Evolutionary conservation across 2,113 vertebrate genomes (phyloP), one percentile per base, ranked within the genome.

Genomic region (Perca fluviatilis): DNA sequence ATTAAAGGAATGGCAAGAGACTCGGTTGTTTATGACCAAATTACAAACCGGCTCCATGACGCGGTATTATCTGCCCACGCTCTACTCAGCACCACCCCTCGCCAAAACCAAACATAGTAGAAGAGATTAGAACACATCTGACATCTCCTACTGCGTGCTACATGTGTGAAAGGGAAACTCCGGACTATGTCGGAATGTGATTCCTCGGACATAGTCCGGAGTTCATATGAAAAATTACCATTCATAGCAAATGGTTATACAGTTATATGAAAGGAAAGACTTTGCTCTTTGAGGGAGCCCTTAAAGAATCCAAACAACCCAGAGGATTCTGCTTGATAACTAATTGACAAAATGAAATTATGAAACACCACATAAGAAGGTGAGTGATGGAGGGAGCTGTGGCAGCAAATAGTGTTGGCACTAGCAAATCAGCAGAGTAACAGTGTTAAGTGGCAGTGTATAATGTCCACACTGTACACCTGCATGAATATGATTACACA

Each of bases 171-270:
- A 30, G 30, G 30, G 30, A 30, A 30, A 30, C 30, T 30, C 30
- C 30, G 33, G 33, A 33, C 30, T 30, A 30, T 33, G 33, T 33
- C 33, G 33, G 4, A 5, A 33, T 33, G 33, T 33, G 5, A 33
- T 33, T 6, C 33, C 33, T 33, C 6, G 6, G 33, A 33, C 6
- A 6, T 33, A 33, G 33, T 33, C 33, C 33, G 33, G 33, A 33
- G 33, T 33, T 33, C 33, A 33, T 6, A 33, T 33, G 33, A 5
- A 4, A 30, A 30, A 30, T 30, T 30, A 56, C 33, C 80, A 75
- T 68, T 83, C 51, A 76, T 54, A 67, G 43, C 30, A 58, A 61
- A 70, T 57, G 57, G n/a, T 62, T 76, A 40, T n/a, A 25, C 6
- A 58, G 62, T 67, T 25, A 40, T 40, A 30, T 74, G 46, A 4